Percentiles rank a stretch among this genome's conserved stretches.
Evolutionary conservation across 2,113 vertebrate species (phyloP).

Genomic region (Empidonax traillii): DNA sequence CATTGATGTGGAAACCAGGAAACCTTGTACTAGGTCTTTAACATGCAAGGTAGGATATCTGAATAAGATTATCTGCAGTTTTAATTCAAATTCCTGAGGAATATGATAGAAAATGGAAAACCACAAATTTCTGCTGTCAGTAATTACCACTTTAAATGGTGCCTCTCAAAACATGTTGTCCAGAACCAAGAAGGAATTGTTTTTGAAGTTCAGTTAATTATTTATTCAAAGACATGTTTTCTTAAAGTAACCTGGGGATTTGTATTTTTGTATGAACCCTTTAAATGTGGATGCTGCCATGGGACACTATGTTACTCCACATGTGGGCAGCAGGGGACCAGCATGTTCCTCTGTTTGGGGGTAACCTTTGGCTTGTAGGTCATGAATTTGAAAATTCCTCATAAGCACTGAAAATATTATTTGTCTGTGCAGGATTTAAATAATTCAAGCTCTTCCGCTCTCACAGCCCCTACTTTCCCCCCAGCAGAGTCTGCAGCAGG

Average conservation of each 20-base stretch:
- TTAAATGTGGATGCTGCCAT: background rate
- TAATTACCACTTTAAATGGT: background rate
- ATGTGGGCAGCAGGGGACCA: background rate
- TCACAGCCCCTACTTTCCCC: background rate
- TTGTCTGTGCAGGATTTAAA: background rate
- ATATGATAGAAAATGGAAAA: background rate
- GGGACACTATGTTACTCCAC: background rate
- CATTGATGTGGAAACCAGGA: conserved; percentile 92
- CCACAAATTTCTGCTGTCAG: background rate
- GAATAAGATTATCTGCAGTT: background rate
- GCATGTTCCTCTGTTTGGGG: background rate
- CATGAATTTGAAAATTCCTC: background rate
- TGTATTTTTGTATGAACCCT: background rate
- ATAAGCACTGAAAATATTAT: background rate
- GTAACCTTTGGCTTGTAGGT: background rate
- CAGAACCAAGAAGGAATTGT: background rate
- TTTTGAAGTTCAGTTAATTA: background rate
- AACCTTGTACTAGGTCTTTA: conserved; percentile 98
- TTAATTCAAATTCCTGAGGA: background rate
- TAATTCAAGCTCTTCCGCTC: background rate
- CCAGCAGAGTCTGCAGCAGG: background rate
- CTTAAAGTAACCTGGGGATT: background rate
- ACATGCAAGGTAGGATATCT: conserved; percentile 94
- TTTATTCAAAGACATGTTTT: background rate
- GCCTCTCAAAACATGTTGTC: background rate